These are phyloP conservation scores for Numenius arquata DNA, from an alignment of 2,113 vertebrate species.

Conservation along the genomic window DNA sequence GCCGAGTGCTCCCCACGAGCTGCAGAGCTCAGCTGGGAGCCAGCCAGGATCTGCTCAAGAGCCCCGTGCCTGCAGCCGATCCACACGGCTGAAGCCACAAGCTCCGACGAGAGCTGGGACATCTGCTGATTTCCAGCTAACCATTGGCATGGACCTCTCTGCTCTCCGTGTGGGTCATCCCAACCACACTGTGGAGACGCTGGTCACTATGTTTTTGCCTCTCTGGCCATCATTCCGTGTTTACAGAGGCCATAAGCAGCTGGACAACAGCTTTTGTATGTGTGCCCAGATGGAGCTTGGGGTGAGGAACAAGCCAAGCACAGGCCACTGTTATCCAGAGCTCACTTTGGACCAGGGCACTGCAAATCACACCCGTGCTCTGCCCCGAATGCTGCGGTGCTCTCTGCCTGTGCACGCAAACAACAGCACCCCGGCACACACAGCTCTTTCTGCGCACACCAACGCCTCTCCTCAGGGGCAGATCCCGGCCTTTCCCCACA, in stretches of 20 bases:
- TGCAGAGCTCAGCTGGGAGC: neutral
- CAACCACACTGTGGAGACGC: neutral
- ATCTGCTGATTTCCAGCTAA: neutral
- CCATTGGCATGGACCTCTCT: neutral
- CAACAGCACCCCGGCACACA: neutral
- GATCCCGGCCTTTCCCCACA: neutral
- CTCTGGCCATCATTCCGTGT: neutral
- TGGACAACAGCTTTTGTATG: neutral
- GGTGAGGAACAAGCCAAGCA: neutral
- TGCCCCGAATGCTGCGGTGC: accelerated
- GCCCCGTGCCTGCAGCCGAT: neutral
- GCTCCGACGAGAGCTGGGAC: neutral
- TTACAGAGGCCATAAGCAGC: neutral
- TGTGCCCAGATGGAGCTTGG: neutral
- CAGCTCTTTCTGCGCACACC: neutral
- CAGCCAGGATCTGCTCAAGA: neutral
- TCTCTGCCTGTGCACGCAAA: accelerated
- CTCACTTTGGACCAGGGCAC: neutral
- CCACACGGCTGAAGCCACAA: neutral
- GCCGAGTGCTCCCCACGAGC: neutral
- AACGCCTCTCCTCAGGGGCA: neutral
- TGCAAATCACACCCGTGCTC: neutral
- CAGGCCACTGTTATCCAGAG: neutral
- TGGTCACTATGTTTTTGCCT: neutral
- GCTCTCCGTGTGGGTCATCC: neutral